These are phyloP conservation scores for Erebia epiphron DNA, from an alignment of 2,888 invertebrate species.

Conservation along the genomic window DNA sequence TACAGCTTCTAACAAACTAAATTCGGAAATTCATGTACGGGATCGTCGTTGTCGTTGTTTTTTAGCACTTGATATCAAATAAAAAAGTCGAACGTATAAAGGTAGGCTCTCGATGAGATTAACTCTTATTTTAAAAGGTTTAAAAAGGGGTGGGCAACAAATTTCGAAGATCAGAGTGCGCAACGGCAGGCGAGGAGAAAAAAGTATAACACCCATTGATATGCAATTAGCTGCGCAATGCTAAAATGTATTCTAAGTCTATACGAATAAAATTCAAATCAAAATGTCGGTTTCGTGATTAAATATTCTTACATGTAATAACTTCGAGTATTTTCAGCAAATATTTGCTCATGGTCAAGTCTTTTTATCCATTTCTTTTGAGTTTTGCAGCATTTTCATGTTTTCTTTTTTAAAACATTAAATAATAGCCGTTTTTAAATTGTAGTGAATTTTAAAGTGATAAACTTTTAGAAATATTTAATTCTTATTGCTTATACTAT, in stretches of 20 bases:
- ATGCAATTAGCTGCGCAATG: slow-evolving; percentile 13
- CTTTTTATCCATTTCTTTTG: slow-evolving; percentile 10
- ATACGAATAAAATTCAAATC: slow-evolving; percentile 8
- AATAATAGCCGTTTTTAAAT: neutral
- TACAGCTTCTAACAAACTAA: neutral
- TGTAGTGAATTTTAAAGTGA: neutral
- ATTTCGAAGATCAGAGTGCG: slow-evolving; percentile 20
- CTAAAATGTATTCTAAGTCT: slow-evolving; percentile 8
- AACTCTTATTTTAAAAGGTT: slow-evolving; percentile 26
- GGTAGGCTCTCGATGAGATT: slow-evolving; percentile 26
- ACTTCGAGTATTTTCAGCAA: slow-evolving; percentile 7
- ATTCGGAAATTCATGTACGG: neutral
- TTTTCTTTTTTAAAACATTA: neutral
- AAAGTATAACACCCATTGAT: slow-evolving; percentile 20
- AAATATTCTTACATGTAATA: slow-evolving; percentile 13
- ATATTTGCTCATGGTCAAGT: slow-evolving; percentile 20
- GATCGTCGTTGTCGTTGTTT: neutral
- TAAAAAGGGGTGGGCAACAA: slow-evolving; percentile 17
- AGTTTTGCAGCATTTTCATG: neutral
- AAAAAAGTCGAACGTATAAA: slow-evolving; percentile 18
- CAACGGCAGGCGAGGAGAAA: slow-evolving; percentile 17
- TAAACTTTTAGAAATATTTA: neutral
- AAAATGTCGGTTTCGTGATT: neutral
- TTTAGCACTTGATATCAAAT: slow-evolving; percentile 15
- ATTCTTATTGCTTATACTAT: neutral